Evolutionary conservation across 2,797 vertebrate genomes (phyloP).

Genomic region (Balearica regulorum): DNA sequence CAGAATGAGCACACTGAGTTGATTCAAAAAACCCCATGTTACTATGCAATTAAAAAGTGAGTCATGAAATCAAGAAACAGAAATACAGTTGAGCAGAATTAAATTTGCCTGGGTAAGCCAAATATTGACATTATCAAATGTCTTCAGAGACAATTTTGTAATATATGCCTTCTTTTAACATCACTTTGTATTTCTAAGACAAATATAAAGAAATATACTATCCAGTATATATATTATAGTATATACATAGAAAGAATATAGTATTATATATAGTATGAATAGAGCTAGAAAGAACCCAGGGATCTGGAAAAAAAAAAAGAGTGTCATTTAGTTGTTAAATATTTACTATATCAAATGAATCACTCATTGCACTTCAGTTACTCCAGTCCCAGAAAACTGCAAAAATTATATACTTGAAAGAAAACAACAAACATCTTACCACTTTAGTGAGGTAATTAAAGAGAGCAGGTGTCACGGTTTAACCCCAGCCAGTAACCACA

Average conservation of each 20-base stretch:
- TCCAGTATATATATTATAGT: not conserved
- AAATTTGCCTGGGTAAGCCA: not conserved
- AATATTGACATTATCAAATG: not conserved
- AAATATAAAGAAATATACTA: not conserved
- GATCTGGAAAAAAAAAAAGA: not conserved
- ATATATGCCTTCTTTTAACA: not conserved
- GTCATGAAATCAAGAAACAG: not conserved
- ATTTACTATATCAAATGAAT: constrained; percentile 24
- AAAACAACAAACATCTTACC: constrained; percentile 3
- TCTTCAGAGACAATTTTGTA: not conserved
- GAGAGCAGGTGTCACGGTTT: too few species aligned
- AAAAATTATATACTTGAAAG: constrained; percentile 17
- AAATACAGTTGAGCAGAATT: not conserved
- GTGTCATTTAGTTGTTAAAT: constrained; percentile 10
- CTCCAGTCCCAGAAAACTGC: not conserved
- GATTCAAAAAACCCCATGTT: not conserved
- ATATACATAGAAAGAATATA: not conserved
- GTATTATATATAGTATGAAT: not conserved
- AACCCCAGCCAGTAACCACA: too few species aligned
- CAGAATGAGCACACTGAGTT: not conserved
- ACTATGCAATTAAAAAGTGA: not conserved
- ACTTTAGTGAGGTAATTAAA: not conserved
- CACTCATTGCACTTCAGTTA: not conserved
- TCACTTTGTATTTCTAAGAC: not conserved
- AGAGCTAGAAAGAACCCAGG: not conserved